Evolutionary conservation across 2,797 vertebrate genomes (phyloP).

Genomic region (Oreonectes daqikongensis): DNA sequence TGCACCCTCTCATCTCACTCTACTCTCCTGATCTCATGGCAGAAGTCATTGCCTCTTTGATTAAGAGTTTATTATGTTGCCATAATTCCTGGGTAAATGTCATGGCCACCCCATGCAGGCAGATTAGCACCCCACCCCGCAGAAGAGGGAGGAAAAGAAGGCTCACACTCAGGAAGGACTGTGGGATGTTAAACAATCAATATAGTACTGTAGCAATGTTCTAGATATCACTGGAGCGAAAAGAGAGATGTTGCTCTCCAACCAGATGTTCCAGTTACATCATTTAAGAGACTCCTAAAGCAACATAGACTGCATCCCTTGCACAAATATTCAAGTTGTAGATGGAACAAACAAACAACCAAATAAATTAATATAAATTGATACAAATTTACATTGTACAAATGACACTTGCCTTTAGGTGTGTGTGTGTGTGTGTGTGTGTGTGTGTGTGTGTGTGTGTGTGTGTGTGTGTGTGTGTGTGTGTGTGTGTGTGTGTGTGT

Average conservation of each 20-base stretch:
- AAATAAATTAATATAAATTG: neutral
- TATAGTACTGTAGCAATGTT: neutral
- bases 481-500: too few relatives aligned
- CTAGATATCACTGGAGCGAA: slow-evolving; percentile 20
- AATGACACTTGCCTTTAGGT: too few relatives aligned
- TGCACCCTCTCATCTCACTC: neutral
- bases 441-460: too few relatives aligned
- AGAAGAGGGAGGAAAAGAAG: slow-evolving; percentile 43
- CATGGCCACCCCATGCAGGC: slow-evolving; percentile 54
- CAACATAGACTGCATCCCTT: neutral
- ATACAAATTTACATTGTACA: neutral
- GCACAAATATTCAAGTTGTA: neutral
- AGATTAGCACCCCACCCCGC: slow-evolving; percentile 47
- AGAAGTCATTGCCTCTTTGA: slow-evolving; percentile 48
- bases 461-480: too few relatives aligned
- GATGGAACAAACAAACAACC: neutral
- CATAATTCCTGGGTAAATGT: slow-evolving; percentile 60
- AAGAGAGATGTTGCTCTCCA: slow-evolving; percentile 4
- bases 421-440: too few relatives aligned
- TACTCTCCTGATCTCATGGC: slow-evolving; percentile 21
- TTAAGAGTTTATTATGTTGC: slow-evolving; percentile 54
- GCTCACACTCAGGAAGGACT: slow-evolving; percentile 19
- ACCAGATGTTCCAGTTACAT: slow-evolving; percentile 13
- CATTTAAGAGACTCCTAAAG: neutral
- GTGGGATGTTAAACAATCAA: slow-evolving; percentile 51